These are phyloP conservation scores for Cyrtorhinus lividipennis DNA, from an alignment of 1,140 invertebrate species.

Conservation along the genomic window DNA sequence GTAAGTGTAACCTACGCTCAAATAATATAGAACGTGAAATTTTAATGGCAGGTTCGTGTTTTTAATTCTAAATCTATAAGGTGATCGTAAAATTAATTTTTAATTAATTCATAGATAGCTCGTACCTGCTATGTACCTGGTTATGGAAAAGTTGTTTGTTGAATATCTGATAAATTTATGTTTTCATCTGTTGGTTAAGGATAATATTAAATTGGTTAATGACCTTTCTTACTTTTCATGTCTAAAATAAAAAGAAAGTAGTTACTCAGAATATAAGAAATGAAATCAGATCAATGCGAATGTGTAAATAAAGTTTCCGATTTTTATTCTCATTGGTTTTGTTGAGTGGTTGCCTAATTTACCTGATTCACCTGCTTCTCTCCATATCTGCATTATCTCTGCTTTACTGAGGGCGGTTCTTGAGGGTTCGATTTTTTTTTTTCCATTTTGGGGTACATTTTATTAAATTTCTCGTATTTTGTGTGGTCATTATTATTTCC, in stretches of 20 bases:
- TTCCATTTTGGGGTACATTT: too few relatives aligned
- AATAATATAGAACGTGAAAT: not conserved
- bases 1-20: not conserved
- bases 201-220: not conserved
- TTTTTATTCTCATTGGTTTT: not conserved
- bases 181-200: not conserved
- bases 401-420: not conserved
- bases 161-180: not conserved
- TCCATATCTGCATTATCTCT: not conserved
- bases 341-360: not conserved
- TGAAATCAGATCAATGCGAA: not conserved
- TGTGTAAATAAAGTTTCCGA: not conserved
- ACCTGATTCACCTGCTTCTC: not conserved
- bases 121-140: not conserved
- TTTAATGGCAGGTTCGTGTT: not conserved
- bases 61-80: not conserved
- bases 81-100: not conserved
- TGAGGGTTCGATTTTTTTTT: too few relatives aligned
- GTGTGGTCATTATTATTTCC: too few relatives aligned
- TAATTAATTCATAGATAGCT: not conserved
- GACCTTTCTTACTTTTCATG: not conserved
- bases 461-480: too few relatives aligned
- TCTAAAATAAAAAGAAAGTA: not conserved
- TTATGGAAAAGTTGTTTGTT: not conserved
- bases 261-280: not conserved